Evolutionary conservation across 2,888 invertebrate genomes (phyloP).

Genomic region (Polyploca ridens): DNA sequence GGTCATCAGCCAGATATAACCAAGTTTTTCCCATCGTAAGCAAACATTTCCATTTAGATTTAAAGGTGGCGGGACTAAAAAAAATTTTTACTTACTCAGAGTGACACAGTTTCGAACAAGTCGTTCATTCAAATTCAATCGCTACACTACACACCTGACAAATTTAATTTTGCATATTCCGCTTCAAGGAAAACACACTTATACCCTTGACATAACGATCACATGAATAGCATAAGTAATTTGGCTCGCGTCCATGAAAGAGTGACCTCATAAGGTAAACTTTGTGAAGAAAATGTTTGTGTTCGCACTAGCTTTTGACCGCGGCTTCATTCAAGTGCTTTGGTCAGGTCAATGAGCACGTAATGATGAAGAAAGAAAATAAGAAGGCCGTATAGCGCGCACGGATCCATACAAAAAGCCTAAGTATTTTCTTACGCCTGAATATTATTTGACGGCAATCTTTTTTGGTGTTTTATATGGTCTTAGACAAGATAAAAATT

Average conservation of each 20-base stretch:
- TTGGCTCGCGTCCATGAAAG: slow-evolving; percentile 7
- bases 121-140: not conserved
- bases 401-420: no score
- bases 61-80: no score
- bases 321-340: not conserved
- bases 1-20: no score
- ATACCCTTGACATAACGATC: slow-evolving; percentile 4
- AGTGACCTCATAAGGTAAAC: slow-evolving; percentile 13
- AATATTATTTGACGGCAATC: no score
- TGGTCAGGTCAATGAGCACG: not conserved
- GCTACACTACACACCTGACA: not conserved
- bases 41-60: not conserved
- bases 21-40: not conserved
- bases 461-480: no score
- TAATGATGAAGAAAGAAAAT: not conserved
- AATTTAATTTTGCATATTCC: not conserved
- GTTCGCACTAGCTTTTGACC: slow-evolving; percentile 1
- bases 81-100: not conserved
- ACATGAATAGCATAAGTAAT: not conserved
- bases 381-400: not conserved
- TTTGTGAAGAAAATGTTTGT: slow-evolving; percentile 9
- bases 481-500: no score
- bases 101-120: not conserved
- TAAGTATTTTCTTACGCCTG: no score
- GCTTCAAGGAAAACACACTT: not conserved